Conservation (phyloP, 1,140 invertebrate genomes). For the Drosophila ohnishii region DNA sequence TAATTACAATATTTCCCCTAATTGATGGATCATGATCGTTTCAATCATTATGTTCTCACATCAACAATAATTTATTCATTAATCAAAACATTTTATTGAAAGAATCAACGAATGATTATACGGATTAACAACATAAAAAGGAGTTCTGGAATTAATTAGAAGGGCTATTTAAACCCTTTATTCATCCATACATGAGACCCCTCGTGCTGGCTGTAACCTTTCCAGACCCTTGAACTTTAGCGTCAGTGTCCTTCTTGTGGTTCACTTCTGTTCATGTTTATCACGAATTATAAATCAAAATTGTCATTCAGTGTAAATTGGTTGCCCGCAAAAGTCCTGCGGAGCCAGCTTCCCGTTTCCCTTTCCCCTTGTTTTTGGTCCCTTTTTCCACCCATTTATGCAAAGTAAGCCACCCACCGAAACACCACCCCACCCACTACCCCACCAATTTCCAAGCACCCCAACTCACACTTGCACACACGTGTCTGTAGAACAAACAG, state of each 20-base stretch:
- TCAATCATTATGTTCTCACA: background rate
- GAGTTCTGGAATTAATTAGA: slow-evolving; percentile 1
- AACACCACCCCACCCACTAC: background rate
- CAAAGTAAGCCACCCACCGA: slow-evolving; percentile 15
- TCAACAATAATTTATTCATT: background rate
- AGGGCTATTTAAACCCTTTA: background rate
- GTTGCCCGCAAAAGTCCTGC: slow-evolving; percentile 34
- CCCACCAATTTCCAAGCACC: background rate
- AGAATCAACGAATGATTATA: background rate
- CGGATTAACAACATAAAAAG: background rate
- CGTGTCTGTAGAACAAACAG: slow-evolving; percentile 62
- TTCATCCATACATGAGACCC: background rate
- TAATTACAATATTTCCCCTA: background rate
- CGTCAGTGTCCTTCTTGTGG: slow-evolving; percentile 8
- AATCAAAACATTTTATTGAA: background rate
- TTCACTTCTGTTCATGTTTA: slow-evolving; percentile 28
- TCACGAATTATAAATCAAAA: slow-evolving; percentile 62
- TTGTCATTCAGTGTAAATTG: slow-evolving; percentile 54
- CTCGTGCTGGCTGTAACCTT: background rate
- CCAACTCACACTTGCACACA: slow-evolving; percentile 9
- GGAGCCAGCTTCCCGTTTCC: background rate
- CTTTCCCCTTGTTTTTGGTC: background rate
- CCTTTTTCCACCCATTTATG: slow-evolving; percentile 23
- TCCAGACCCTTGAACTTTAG: slow-evolving; percentile 2
- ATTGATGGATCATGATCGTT: background rate